Evolutionary conservation across 2,797 vertebrate genomes (phyloP), one percentile per base, ranked within the genome.

Genomic region (Betta splendens): DNA sequence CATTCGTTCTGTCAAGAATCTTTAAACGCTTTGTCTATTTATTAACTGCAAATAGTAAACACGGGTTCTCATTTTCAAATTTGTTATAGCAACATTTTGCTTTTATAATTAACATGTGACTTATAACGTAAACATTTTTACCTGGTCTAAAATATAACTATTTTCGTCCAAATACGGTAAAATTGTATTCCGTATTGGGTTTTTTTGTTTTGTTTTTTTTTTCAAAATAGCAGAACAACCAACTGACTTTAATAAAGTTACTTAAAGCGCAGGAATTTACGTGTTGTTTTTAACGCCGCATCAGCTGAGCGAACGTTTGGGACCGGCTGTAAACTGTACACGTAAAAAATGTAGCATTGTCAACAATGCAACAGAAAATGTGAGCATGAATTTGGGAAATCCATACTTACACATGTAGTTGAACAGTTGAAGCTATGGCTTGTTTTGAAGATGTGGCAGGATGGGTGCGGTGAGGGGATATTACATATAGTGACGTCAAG

Each of bases 401-500:
- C 0, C 0, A 40, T 2, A 9, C 9, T 1, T 2, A 16, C 7
- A 3, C 8, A 36, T 59, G 23, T 21, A 2, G 5, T 9, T 2
- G 31, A 21, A 15, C 21, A 2, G 5, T 9, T 2, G 31, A 21
- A 15, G 21, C n/a, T 3, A 10, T 2, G 13, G 17, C 10, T 47
- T 67, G 69, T 16, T 67, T 44, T 37, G 23, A 5, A 5, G 37
- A 21, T 5, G 8, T 6, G 25, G 16, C 9, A 8, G 10, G 17
- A 8, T 3, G 2, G 4, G 3, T n/a, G 1, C 1, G 4, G 0
- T 7, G 43, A 31, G 31, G 11, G 31, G 35, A 9, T 1, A 23
- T 15, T 0, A 18, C 15, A 25, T 7, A 29, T 15, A 2, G 7
- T 49, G 23, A 62, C 45, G 60, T 71, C 48, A 78, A 1, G 2